phyloP scores from a whole-genome alignment of 2,113 vertebrate genomes.

The Heteronetta atricapilla region DNA sequence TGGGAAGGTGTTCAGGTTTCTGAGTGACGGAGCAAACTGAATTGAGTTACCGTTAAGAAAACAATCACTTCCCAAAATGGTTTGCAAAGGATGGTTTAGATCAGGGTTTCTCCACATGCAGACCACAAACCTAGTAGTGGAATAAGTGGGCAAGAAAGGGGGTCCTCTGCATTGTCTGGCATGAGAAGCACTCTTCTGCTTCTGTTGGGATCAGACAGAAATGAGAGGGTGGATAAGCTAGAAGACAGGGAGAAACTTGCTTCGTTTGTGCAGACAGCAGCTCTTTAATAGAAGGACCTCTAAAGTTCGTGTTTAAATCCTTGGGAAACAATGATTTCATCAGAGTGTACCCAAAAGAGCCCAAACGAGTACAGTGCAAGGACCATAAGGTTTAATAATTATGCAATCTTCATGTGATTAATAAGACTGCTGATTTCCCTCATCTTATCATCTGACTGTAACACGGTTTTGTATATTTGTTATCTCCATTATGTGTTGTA shows the following conservation, averaged over 20 bases:
- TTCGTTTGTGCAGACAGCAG: not conserved
- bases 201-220: not conserved
- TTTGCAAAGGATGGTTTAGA: not conserved
- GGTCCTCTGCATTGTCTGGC: not conserved
- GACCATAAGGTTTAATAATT: not conserved
- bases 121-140: not conserved
- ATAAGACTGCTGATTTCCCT: slow-evolving; percentile 51
- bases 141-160: not conserved
- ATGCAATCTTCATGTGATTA: slow-evolving; percentile 29
- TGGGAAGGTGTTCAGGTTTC: not conserved
- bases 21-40: not conserved
- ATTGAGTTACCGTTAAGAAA: not conserved
- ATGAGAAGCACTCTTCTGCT: not conserved
- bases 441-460: slow-evolving; percentile 11
- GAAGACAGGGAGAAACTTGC: not conserved
- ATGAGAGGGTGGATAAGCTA: not conserved
- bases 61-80: not conserved
- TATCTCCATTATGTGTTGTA: slow-evolving; percentile 28
- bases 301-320: not conserved
- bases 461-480: slow-evolving; percentile 24
- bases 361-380: not conserved
- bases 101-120: not conserved
- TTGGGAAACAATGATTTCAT: not conserved
- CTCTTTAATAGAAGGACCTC: not conserved
- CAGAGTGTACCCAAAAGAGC: slow-evolving; percentile 2